Base-by-base conservation (phyloP, 2,797 vertebrate genomes). In the Peromyscus attwateri region DNA sequence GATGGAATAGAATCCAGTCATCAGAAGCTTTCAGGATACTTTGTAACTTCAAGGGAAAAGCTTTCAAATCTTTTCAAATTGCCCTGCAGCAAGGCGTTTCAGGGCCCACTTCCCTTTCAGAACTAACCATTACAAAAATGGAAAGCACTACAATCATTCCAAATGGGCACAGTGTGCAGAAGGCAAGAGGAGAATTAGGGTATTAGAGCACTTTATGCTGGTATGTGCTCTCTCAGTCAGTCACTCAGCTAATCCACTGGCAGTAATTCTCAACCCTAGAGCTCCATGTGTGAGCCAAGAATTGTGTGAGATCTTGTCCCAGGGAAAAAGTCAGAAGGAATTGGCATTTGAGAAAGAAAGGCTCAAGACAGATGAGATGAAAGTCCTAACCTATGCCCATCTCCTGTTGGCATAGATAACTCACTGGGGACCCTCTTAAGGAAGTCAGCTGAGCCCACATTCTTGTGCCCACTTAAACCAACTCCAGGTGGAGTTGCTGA, bases 21-120 rank as follows among this genome's bases (percentile, higher is more conserved):
- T 94, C 73, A 94, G 92, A 97, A 49, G 37, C 96, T 93, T 97
- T 96, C 97, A 97, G 96, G 92, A 85, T 89, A 91, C 80, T 83
- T 90, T 71, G 43, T 96, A 90, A 80, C 95, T 95, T 96, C 31
- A 97, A 95, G 71, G 79, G 75, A 93, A 95, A 97, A 96, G 84
- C 85, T 96, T 89, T 97, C 92, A 94, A 96, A 96, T 97, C 75
- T 92, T 71, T 96, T 85, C 21, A 96, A 89, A 66, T 96, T 90
- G 6, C 73, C 94, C 46, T 89, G 75, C 75, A 57, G 76, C 76
- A 77, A 29, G 73, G 40, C 90, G 12, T 34, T 97, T 95, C 64
- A 95, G 60, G 77, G 81, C 10, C 88, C 29, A 77, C 95, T 95
- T 97, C 66, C 64, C 75, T 97, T 97, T 97, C 87, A 97, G 71